Conservation (phyloP, 1,140 invertebrate species). For the Drosophila takahashii region DNA sequence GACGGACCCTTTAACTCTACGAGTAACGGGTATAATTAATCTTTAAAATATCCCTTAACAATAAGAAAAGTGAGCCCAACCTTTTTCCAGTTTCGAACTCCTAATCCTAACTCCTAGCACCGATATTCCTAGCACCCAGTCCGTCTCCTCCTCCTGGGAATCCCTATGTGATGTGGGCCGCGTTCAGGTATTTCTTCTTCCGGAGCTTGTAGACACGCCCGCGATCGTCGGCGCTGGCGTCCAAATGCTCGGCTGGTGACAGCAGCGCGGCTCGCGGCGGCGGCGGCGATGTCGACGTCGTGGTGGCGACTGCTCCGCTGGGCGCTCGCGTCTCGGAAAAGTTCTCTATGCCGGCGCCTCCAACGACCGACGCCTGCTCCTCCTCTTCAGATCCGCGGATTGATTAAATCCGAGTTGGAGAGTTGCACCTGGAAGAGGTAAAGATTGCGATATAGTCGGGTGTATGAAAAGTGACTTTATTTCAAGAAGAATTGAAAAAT, state of each 20-base stretch:
- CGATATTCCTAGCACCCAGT: slow-evolving; percentile 9
- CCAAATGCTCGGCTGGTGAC: slow-evolving; percentile 70
- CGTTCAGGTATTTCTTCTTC: slow-evolving; percentile 79
- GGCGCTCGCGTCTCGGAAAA: slow-evolving; percentile 66
- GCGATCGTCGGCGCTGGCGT: slow-evolving; percentile 78
- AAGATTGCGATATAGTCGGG: not conserved
- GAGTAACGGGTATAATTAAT: no score
- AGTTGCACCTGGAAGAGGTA: slow-evolving; percentile 28
- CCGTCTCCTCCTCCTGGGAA: slow-evolving; percentile 6
- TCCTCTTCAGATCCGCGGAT: slow-evolving; percentile 7
- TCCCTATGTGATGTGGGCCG: slow-evolving; percentile 74
- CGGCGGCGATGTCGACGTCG: slow-evolving; percentile 81
- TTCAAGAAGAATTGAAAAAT: no score
- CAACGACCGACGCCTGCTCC: slow-evolving; percentile 19
- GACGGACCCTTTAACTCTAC: no score
- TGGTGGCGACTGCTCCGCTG: slow-evolving; percentile 77
- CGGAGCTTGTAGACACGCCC: slow-evolving; percentile 84
- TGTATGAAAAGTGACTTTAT: no score
- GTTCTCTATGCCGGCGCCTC: slow-evolving; percentile 42
- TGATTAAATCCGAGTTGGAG: not conserved
- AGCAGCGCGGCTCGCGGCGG: slow-evolving; percentile 69
- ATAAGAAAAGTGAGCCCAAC: no score
- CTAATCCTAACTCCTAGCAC: slow-evolving; percentile 4
- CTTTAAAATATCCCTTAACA: no score
- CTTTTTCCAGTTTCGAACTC: slow-evolving; percentile 7